These are phyloP conservation scores for Botrylloides violaceus DNA, from an alignment of 23 tunicate genomes.

Conservation along the genomic window DNA sequence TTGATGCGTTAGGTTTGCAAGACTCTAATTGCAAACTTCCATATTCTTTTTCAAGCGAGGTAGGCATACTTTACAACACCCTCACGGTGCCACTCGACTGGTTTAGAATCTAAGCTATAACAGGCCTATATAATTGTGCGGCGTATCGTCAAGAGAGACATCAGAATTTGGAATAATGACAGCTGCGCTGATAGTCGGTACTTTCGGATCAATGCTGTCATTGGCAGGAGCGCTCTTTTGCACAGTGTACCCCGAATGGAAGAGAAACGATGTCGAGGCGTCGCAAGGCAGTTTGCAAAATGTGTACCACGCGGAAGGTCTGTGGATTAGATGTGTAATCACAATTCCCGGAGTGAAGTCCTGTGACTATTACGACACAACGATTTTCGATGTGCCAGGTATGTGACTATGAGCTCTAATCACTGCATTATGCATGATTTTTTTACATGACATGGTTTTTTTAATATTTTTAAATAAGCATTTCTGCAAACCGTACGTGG, in stretches of 20 bases:
- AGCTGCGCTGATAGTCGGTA: background rate
- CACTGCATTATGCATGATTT: too few species aligned
- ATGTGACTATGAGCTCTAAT: background rate
- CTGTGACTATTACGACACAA: conserved; percentile 64
- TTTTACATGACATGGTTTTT: too few species aligned
- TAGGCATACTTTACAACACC: too few species aligned
- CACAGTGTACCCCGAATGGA: conserved; percentile 70
- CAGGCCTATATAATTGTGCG: too few species aligned
- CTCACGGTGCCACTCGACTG: too few species aligned
- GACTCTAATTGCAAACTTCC: too few species aligned
- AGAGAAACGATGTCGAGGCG: too few species aligned
- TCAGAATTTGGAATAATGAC: background rate
- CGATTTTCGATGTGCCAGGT: conserved; percentile 42
- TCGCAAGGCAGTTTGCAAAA: conserved; percentile 42
- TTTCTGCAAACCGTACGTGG: background rate
- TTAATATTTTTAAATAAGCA: too few species aligned
- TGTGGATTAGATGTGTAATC: conserved; percentile 75
- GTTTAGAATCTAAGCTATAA: too few species aligned
- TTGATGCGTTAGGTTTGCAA: too few species aligned
- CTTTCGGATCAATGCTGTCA: background rate
- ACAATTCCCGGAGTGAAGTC: conserved; percentile 43
- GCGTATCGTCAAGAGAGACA: too few species aligned
- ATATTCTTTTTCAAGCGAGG: too few species aligned
- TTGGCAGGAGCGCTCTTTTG: conserved; percentile 45
- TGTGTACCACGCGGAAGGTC: conserved; percentile 51